phyloP scores from a whole-genome alignment of 2,888 invertebrate genomes.

The Unio delphinus region DNA sequence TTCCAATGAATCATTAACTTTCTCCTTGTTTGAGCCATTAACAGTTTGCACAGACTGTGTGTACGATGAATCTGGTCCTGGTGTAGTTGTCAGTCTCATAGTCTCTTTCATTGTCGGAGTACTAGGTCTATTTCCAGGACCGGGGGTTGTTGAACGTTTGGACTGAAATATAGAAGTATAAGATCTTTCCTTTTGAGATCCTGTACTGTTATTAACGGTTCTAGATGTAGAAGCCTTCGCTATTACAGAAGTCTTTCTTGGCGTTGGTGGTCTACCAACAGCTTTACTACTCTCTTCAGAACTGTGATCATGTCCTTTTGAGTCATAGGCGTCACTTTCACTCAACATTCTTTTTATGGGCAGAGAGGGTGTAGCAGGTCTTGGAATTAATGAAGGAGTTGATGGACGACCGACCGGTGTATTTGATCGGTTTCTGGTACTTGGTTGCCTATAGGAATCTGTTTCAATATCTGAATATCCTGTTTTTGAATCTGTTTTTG shows the following conservation, averaged over 20 bases:
- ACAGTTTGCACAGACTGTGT: background rate
- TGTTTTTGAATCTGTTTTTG: no score
- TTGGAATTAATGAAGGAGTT: slow-evolving; percentile 46
- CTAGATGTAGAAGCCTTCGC: slow-evolving; percentile 30
- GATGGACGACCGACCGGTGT: slow-evolving; percentile 34
- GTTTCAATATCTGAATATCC: no score
- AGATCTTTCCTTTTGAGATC: slow-evolving; percentile 32
- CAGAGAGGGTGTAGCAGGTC: slow-evolving; percentile 40
- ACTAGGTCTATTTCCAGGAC: slow-evolving; percentile 23
- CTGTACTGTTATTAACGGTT: slow-evolving; percentile 12
- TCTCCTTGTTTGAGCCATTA: no score
- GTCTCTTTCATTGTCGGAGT: slow-evolving; percentile 4
- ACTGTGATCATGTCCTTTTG: background rate
- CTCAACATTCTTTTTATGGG: slow-evolving; percentile 24
- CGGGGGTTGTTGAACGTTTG: slow-evolving; percentile 52
- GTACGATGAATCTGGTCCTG: slow-evolving; percentile 33
- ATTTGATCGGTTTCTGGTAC: background rate
- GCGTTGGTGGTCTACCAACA: slow-evolving; percentile 38
- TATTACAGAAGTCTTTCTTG: slow-evolving; percentile 37
- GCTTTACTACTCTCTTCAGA: slow-evolving; percentile 5
- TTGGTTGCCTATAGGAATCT: no score
- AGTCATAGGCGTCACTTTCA: slow-evolving; percentile 6
- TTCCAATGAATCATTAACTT: slow-evolving; percentile 21
- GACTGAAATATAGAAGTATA: slow-evolving; percentile 49
- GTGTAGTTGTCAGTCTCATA: slow-evolving; percentile 36